Conservation (phyloP, 2,888 invertebrate species). For the Andrena bucephala region DNA sequence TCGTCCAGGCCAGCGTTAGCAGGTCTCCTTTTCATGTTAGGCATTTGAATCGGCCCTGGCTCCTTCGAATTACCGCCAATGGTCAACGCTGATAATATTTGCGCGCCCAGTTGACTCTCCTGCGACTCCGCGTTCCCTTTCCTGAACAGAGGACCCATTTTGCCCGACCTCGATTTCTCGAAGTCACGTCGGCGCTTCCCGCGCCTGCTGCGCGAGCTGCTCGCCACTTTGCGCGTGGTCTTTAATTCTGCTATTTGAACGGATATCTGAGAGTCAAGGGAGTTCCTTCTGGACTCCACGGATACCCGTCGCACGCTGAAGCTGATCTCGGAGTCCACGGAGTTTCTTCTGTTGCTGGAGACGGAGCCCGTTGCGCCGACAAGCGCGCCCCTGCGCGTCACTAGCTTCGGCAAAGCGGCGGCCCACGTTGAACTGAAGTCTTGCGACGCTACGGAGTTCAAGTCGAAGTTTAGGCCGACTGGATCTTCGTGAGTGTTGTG, state of each 20-base stretch:
- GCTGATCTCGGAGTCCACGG: conserved; percentile 89
- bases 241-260: conserved; percentile 91
- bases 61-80: conserved; percentile 86
- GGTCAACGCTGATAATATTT: conserved; percentile 88
- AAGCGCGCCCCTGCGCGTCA: conserved; percentile 93
- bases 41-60: conserved; percentile 86
- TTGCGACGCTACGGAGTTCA: conserved; percentile 91
- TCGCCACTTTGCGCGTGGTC: conserved; percentile 87
- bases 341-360: conserved; percentile 86
- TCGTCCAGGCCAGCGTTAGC: conserved; percentile 86
- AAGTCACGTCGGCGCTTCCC: conserved; percentile 84
- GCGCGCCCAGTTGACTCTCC: conserved; percentile 92
- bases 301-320: conserved; percentile 93
- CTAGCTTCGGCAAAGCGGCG: conserved; percentile 94
- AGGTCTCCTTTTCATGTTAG: conserved; percentile 86
- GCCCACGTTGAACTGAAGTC: conserved; percentile 97
- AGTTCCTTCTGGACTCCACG: conserved; percentile 94
- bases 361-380: conserved; percentile 88
- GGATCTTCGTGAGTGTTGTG: conserved; percentile 96
- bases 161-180: conserved; percentile 82
- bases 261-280: conserved; percentile 94
- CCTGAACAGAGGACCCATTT: conserved; percentile 81
- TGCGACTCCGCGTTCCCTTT: conserved; percentile 92
- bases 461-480: conserved; percentile 91
- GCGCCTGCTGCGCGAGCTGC: conserved; percentile 83